Conservation (phyloP, 2,113 vertebrate genomes). For the Psittacula cyanocephala region DNA sequence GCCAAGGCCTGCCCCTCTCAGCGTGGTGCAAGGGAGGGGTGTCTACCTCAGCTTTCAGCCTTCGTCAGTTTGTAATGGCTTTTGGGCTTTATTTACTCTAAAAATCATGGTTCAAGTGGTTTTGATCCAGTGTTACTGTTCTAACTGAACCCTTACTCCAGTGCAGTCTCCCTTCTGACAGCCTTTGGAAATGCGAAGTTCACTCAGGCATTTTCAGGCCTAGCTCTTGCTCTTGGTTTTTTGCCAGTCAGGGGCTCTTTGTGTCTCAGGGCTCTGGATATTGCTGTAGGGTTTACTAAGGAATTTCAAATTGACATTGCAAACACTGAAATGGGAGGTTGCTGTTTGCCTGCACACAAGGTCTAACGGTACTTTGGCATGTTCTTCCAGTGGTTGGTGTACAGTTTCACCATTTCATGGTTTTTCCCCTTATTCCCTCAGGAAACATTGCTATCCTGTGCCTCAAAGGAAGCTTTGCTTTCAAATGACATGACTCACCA, state of each 20-base stretch:
- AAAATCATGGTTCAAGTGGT: neutral
- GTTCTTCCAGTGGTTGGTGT: neutral
- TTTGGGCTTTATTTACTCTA: neutral
- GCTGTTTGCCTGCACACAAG: accelerated
- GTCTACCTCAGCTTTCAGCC: neutral
- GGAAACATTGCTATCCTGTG: neutral
- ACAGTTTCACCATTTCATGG: neutral
- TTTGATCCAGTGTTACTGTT: neutral
- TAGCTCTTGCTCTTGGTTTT: neutral
- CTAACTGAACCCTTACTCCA: neutral
- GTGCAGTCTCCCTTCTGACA: neutral
- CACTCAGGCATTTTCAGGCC: accelerated
- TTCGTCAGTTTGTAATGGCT: accelerated
- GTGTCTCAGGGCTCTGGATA: neutral
- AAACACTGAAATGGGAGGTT: neutral
- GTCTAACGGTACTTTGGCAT: neutral
- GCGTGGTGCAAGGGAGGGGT: accelerated
- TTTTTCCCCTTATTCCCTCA: neutral
- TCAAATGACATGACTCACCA: neutral
- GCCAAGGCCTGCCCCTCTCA: accelerated
- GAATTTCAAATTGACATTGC: neutral
- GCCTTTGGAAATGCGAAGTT: neutral
- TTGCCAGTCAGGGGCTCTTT: neutral
- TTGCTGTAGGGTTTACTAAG: neutral
- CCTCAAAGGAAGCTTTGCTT: neutral